These are phyloP conservation scores for Anas bernieri DNA, from an alignment of 2,797 vertebrate species.

Conservation along the genomic window DNA sequence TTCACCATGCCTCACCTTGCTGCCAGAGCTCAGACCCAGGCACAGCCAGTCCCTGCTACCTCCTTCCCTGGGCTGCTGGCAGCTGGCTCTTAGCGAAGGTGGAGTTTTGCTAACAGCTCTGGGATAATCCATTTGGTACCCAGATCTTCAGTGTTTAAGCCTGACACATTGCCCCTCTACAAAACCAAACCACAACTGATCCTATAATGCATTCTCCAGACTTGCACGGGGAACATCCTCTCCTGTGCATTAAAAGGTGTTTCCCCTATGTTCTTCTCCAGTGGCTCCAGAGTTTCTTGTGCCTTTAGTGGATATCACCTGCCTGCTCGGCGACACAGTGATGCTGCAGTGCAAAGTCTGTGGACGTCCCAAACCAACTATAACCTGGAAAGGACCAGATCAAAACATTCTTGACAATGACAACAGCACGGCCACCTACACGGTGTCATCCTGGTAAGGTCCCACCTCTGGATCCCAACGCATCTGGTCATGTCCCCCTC, in stretches of 20 bases:
- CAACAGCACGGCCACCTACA: constrained; percentile 80
- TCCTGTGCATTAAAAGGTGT: background rate
- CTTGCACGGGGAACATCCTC: background rate
- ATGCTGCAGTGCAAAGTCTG: constrained; percentile 95
- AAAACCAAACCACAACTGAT: background rate
- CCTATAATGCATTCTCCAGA: background rate
- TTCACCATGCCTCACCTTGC: background rate
- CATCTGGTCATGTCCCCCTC: background rate
- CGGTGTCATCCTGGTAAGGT: constrained; percentile 78
- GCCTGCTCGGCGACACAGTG: constrained; percentile 94
- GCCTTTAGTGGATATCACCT: constrained; percentile 91
- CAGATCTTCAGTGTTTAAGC: background rate
- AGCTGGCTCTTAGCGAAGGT: background rate
- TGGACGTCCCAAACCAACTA: constrained; percentile 90
- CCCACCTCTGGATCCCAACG: background rate
- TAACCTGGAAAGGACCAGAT: constrained; percentile 95
- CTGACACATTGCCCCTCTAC: background rate
- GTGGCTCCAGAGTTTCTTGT: constrained; percentile 97
- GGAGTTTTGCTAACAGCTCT: background rate
- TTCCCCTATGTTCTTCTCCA: constrained; percentile 59
- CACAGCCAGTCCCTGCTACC: accelerated
- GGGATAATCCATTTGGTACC: background rate
- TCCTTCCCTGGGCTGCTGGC: background rate
- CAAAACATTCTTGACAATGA: constrained; percentile 91
- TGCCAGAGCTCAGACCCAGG: background rate